Conservation (phyloP, 2,888 invertebrate genomes). For the Ormia ochracea region DNA sequence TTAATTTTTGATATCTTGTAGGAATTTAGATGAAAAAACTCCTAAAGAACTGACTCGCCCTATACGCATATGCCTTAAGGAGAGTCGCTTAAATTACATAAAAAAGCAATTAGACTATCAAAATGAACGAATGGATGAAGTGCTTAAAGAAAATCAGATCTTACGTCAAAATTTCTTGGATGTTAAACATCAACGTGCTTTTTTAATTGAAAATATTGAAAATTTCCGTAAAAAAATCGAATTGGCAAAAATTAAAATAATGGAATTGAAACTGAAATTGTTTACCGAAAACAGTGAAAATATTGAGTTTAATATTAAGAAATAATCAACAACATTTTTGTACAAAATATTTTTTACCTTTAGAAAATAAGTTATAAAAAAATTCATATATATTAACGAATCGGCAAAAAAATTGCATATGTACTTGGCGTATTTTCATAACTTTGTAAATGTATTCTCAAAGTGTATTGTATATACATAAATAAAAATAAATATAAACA, state of each 20-base stretch:
- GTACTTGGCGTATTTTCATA: no score
- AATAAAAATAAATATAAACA: no score
- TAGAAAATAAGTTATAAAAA: no score
- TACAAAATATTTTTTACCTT: no score
- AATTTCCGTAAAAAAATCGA: conserved; percentile 22
- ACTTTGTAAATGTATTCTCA: no score
- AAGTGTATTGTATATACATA: no score
- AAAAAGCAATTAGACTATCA: conserved; percentile 65
- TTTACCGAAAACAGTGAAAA: conserved; percentile 7
- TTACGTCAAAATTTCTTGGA: conserved; percentile 42
- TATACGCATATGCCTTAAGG: conserved; percentile 65
- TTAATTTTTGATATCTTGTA: conserved; percentile 36
- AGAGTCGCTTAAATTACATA: conserved; percentile 63
- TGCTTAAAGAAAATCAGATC: conserved; percentile 19
- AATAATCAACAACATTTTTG: no score
- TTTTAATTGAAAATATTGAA: conserved; percentile 36
- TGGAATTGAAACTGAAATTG: conserved; percentile 20
- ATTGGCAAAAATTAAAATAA: conserved; percentile 3
- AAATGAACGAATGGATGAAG: conserved; percentile 63
- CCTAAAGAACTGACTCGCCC: conserved; percentile 66
- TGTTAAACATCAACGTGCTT: conserved; percentile 44
- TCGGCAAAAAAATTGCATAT: no score
- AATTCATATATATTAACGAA: no score
- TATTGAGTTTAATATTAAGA: neutral
- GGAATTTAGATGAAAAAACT: conserved; percentile 66